phyloP scores from a whole-genome alignment of 2,888 invertebrate species.

The Caenorhabditis uteleia region DNA sequence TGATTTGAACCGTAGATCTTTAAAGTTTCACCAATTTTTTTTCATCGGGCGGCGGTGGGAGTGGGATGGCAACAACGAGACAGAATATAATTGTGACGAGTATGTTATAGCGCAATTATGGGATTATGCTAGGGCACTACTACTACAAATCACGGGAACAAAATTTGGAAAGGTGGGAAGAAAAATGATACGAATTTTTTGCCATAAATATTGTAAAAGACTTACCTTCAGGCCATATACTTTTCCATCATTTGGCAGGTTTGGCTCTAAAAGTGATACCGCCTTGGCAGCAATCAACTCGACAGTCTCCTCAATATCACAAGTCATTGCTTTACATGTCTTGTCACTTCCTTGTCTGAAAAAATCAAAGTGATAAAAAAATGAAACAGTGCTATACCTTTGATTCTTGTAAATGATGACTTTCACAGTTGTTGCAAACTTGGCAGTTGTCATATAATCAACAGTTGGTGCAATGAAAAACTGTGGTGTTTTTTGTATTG shows the following conservation, averaged over 20 bases:
- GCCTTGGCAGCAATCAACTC: constrained; percentile 51
- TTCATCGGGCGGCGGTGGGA: too few relatives aligned
- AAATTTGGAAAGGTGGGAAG: too few relatives aligned
- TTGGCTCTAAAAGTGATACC: constrained; percentile 41
- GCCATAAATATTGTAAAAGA: neutral
- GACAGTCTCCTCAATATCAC: constrained; percentile 45
- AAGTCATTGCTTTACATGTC: constrained; percentile 45
- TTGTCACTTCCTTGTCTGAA: constrained; percentile 16
- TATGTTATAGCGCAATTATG: too few relatives aligned
- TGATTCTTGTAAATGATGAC: constrained; percentile 53
- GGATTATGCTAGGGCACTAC: constrained; percentile 26
- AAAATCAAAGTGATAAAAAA: neutral
- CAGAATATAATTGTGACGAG: too few relatives aligned
- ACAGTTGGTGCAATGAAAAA: constrained; percentile 59
- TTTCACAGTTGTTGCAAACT: constrained; percentile 59
- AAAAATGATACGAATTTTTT: neutral
- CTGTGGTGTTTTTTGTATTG: constrained; percentile 4
- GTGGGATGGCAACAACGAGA: too few relatives aligned
- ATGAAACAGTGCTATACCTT: constrained; percentile 4
- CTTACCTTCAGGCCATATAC: constrained; percentile 61
- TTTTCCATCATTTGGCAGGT: constrained; percentile 35
- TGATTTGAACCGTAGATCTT: constrained; percentile 57
- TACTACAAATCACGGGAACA: too few relatives aligned
- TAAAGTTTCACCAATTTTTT: constrained; percentile 15
- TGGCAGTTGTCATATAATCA: constrained; percentile 58